Evolutionary conservation across 2,113 vertebrate genomes (phyloP), one percentile per base, ranked within the genome.

Genomic region (Sturnira hondurensis): DNA sequence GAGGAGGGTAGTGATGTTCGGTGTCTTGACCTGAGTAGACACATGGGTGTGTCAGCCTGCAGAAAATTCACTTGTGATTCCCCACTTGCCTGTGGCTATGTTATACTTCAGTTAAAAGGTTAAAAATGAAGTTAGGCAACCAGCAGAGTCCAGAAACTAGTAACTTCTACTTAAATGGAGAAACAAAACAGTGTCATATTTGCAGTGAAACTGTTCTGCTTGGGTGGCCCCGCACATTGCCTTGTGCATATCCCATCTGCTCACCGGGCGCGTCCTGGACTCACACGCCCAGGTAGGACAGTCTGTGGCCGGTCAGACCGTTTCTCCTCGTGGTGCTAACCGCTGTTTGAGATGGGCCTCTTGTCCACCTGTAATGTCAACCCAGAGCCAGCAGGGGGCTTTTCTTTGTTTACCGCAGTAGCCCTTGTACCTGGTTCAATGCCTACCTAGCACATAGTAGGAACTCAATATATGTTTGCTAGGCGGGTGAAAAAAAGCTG

Each of bases 51-150:
- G 33, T 52, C 74, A 9, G 24, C 31, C n/a, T 73, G 26, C 63
- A 95, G 22, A 52, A 84, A 89, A 70, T 28, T 58, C 22, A 78
- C 1, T 43, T 77, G 17, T 7, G 16, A 41, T 47, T 70, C 24
- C 63, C 26, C 13, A n/a, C 11, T 36, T 84, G 38, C 22, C n/a
- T 94, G 24, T 41, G 43, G 28, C 1, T 63, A 38, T 54, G 14
- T 17, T 73, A 45, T 63, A 31, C 28, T 67, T 58, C 8, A 71
- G 61, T 70, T 86, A 73, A 56, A 78, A 68, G 47, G 52, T 45
- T 89, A 38, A 95, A 71, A 91, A 87, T 91, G 45, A 87, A 84
- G 33, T 47, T 26, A 50, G 67, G 43, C 14, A 70, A 63, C 12
- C 56, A 43, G 43, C n/a, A 67, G 41, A 86, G 14, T 45, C 50